Percentiles rank a stretch among this genome's conserved stretches.
Evolutionary conservation across 2,888 invertebrate genomes (phyloP).

Genomic region (Synanthedon myopaeformis): DNA sequence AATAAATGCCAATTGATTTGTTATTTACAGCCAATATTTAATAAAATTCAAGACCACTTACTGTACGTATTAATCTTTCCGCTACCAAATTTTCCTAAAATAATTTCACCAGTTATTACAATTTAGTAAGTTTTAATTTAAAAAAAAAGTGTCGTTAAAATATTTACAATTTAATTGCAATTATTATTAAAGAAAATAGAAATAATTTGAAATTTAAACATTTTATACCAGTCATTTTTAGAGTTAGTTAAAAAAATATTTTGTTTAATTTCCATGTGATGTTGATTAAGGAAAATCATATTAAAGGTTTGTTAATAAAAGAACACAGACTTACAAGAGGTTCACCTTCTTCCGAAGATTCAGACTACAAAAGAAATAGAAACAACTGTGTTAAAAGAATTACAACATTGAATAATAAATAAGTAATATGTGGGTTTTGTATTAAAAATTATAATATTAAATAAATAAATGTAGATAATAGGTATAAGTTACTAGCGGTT

Average conservation of each 20-base stretch:
- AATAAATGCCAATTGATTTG: constrained; percentile 10
- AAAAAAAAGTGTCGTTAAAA: not conserved
- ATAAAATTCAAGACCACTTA: constrained; percentile 13
- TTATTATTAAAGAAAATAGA: too few relatives aligned
- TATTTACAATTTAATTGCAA: not conserved
- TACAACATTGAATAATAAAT: too few relatives aligned
- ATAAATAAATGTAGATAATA: too few relatives aligned
- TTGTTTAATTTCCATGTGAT: too few relatives aligned
- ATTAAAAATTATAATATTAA: too few relatives aligned
- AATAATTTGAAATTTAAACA: too few relatives aligned
- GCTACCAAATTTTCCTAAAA: constrained; percentile 14
- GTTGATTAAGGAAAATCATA: not conserved
- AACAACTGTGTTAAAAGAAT: not conserved
- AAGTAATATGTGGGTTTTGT: too few relatives aligned
- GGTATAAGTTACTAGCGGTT: too few relatives aligned
- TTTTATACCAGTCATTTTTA: too few relatives aligned
- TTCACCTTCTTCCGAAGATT: constrained; percentile 3
- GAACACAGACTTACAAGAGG: constrained; percentile 21
- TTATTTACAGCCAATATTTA: constrained; percentile 10
- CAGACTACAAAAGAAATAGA: constrained; percentile 24
- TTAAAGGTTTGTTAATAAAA: not conserved
- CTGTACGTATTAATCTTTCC: constrained; percentile 10
- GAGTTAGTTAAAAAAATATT: too few relatives aligned
- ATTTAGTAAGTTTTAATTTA: not conserved
- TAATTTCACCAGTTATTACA: constrained; percentile 2